phyloP scores from a whole-genome alignment of 2,113 vertebrate species.

The Chionis minor region DNA sequence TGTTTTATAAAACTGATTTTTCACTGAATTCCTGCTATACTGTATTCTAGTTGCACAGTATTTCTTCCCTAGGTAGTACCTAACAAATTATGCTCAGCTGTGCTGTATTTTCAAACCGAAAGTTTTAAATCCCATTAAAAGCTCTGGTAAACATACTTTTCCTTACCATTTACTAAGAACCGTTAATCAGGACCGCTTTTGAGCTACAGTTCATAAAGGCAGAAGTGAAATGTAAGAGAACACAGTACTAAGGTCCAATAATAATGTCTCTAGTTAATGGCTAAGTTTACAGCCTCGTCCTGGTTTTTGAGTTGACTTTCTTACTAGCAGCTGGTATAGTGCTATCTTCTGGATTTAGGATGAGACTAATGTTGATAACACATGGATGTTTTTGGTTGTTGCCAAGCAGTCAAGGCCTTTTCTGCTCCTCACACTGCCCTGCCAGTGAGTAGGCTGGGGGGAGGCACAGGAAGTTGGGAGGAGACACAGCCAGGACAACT shows the following conservation, averaged over 20 bases:
- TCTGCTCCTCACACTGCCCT: neutral
- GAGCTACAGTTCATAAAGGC: neutral
- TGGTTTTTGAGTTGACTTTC: neutral
- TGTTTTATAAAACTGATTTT: neutral
- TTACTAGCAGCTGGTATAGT: neutral
- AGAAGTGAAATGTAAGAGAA: neutral
- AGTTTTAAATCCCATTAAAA: neutral
- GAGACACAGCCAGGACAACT: neutral
- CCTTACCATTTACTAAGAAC: neutral
- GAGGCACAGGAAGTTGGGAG: neutral
- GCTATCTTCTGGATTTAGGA: neutral
- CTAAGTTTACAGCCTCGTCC: conserved; percentile 55
- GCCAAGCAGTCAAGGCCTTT: neutral
- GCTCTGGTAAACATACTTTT: neutral
- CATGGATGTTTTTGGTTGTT: neutral
- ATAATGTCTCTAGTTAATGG: conserved; percentile 64
- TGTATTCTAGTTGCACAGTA: neutral
- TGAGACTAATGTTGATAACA: neutral
- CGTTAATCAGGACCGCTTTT: neutral
- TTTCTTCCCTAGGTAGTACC: neutral
- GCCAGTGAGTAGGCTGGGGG: neutral
- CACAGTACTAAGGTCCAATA: conserved; percentile 49
- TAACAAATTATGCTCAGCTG: neutral
- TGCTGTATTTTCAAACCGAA: neutral
- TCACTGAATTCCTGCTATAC: neutral